These are phyloP conservation scores for Syngnathus scovelli DNA, from an alignment of 2,113 vertebrate genomes.

Conservation along the genomic window DNA sequence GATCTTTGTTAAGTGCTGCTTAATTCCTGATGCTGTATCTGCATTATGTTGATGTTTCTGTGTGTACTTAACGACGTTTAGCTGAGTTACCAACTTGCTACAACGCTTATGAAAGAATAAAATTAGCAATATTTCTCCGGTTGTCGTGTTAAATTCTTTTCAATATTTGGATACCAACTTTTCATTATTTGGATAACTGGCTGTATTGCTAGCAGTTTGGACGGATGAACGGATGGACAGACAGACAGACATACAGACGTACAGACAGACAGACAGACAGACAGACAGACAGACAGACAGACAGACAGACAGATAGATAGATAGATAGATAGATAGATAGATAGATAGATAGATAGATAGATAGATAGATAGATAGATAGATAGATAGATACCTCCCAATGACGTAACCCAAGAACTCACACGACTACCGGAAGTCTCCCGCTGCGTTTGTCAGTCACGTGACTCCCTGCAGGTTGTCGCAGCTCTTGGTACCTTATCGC, in stretches of 20 bases:
- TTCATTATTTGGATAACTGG: no score
- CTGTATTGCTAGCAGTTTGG: no score
- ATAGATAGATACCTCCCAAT: not conserved
- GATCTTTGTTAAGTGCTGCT: conserved; percentile 31
- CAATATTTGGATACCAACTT: no score
- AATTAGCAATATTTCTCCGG: conserved; percentile 50
- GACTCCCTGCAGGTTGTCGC: not conserved
- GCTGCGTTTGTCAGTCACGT: not conserved
- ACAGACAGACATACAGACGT: no score
- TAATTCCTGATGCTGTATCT: conserved; percentile 49
- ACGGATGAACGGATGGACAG: no score
- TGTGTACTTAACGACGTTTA: conserved; percentile 56
- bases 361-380: no score
- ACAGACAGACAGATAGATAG: no score
- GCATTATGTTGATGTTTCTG: conserved; percentile 45
- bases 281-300: no score
- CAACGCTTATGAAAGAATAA: conserved; percentile 57
- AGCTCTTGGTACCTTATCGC: not conserved
- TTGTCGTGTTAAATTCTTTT: conserved; percentile 9
- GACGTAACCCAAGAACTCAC: not conserved
- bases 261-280: no score
- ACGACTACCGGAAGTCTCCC: not conserved
- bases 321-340: no score
- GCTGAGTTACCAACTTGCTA: conserved; percentile 59
- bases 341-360: no score